Base-by-base conservation (phyloP, 2,797 vertebrate species). In the Schizopygopsis malacanthus region DNA sequence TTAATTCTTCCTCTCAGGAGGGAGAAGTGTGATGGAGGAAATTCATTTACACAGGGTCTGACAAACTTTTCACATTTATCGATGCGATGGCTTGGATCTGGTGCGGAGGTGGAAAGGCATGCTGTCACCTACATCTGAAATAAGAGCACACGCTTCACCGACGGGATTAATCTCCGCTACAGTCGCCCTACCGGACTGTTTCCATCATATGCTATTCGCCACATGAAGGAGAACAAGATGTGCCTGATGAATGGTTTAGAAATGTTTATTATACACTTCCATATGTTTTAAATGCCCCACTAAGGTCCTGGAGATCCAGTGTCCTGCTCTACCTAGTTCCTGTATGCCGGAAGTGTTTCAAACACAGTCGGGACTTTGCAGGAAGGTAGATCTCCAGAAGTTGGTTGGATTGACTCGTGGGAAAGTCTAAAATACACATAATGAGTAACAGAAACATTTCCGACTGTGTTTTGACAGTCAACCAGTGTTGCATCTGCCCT, bases 241-340 rank as follows among this genome's bases (percentile, higher is more conserved):
- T 97, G 96, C 96, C 97, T 97, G 94, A 95, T 96, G 94, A 92
- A 81, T 45, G 78, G 54, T 95, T 94, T 94, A 90, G 56, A 86
- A 87, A 86, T 90, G 90, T 91, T 92, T 86, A 90, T 91, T 88
- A 25, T 87, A 81, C 69, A 89, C 89, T 92, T 89, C 89, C 83
- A 89, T 76, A 50, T 5, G 59, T 79, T 75, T 0, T 89, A 85
- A 92, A 92, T 90, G 92, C 89, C 61, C 61, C 43, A 1, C 20
- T 80, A 28, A 67, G 43, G 61, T 52, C 43, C 18, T 37, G 79
- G 79, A 67, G 43, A 50, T 61, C 50, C 73, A 76, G 45, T 8
- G 1, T 33, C 45, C 45, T 50, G 45, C 71, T 73, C 47, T 75
- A 33, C 10, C 45, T 18, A 33, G 50, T 56, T 22, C 33, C 50